Percentiles rank a stretch among this genome's conserved stretches.
Conservation (phyloP, 1,140 invertebrate genomes). For the Cecropterus lyciades region DNA sequence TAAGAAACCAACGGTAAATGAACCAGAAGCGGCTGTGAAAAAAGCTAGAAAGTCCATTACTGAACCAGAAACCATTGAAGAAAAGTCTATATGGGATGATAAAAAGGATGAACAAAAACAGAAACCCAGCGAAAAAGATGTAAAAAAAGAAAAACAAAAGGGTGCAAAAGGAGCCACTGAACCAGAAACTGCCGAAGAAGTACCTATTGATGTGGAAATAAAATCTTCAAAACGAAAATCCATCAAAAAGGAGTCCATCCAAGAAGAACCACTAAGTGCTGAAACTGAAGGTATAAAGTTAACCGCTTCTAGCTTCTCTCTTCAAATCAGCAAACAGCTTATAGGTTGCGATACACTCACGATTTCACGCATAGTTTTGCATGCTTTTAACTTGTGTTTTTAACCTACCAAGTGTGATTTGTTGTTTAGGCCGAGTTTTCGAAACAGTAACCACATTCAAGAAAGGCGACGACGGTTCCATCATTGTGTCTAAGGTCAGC, state of each 20-base stretch:
- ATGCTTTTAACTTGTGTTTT: constrained; percentile 77
- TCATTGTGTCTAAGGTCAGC: constrained; percentile 86
- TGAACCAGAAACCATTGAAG: constrained; percentile 66
- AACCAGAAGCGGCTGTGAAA: constrained; percentile 44
- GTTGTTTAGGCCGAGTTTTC: constrained; percentile 83
- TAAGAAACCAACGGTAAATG: constrained; percentile 52
- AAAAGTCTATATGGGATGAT: constrained; percentile 70
- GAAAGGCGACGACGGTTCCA: constrained; percentile 85
- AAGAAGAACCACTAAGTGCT: constrained; percentile 77
- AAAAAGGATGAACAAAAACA: constrained; percentile 66
- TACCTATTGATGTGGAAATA: constrained; percentile 67
- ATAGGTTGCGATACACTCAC: constrained; percentile 60
- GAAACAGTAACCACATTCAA: constrained; percentile 86
- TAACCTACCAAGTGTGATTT: constrained; percentile 80
- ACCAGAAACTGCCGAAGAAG: constrained; percentile 69
- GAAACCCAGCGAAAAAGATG: constrained; percentile 59
- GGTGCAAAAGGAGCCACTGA: constrained; percentile 59
- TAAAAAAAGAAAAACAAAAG: constrained; percentile 48
- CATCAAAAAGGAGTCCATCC: constrained; percentile 67
- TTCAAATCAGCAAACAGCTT: constrained; percentile 70
- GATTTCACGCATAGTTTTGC: constrained; percentile 67
- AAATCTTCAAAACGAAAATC: constrained; percentile 83
- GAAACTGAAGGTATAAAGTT: constrained; percentile 78
- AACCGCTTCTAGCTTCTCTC: constrained; percentile 70
- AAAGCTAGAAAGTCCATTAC: constrained; percentile 57